Percentiles rank a stretch among this genome's conserved stretches.
Conservation (phyloP, 2,888 invertebrate species). For the Drosophila testacea region DNA sequence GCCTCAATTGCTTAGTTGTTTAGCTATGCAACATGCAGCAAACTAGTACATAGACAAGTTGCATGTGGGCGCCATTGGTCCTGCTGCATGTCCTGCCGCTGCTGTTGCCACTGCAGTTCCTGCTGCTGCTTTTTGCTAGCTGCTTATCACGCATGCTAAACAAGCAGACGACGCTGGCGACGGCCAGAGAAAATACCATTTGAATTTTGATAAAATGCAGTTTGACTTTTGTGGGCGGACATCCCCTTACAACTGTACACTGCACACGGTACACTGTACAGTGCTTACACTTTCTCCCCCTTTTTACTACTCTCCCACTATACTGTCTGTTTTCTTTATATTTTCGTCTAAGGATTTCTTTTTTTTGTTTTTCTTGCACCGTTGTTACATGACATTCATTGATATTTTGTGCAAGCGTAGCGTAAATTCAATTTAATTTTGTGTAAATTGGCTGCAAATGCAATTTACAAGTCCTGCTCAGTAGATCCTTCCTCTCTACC, state of each 20-base stretch:
- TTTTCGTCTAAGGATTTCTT: slow-evolving; percentile 11
- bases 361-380: slow-evolving; percentile 35
- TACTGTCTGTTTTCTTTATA: slow-evolving; percentile 24
- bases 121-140: slow-evolving; percentile 51
- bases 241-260: slow-evolving; percentile 4
- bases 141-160: slow-evolving; percentile 77
- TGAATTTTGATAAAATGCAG: slow-evolving; percentile 79
- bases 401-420: slow-evolving; percentile 76
- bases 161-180: slow-evolving; percentile 61
- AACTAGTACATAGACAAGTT: slow-evolving; percentile 47
- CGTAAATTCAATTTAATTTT: slow-evolving; percentile 78
- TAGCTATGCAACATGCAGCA: slow-evolving; percentile 59
- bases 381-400: slow-evolving; percentile 71
- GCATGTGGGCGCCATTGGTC: slow-evolving; percentile 35
- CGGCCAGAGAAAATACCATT: slow-evolving; percentile 65
- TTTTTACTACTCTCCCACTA: background rate
- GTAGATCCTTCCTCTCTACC: slow-evolving; percentile 13
- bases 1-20: slow-evolving; percentile 34
- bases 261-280: slow-evolving; percentile 6
- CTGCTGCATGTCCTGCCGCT: slow-evolving; percentile 43
- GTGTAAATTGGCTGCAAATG: slow-evolving; percentile 78
- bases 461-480: slow-evolving; percentile 66
- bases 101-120: slow-evolving; percentile 35
- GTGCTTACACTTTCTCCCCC: background rate
- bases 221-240: slow-evolving; percentile 63